Conservation (phyloP, 2,797 vertebrate genomes). For the Sparus aurata region DNA sequence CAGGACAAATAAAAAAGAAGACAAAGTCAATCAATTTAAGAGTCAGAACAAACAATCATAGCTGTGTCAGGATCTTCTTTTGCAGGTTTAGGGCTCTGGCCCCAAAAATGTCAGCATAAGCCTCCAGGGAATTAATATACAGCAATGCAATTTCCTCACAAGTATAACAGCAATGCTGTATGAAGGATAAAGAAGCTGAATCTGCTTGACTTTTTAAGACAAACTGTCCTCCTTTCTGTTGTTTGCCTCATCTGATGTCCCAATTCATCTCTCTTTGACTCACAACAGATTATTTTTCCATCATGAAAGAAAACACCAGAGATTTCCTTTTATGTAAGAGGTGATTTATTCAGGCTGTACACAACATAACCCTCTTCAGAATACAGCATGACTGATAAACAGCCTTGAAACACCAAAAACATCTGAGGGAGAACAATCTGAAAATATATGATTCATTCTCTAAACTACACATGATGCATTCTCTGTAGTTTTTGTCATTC, state of each 20-base stretch:
- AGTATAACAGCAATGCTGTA: too few relatives aligned
- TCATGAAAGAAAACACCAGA: neutral
- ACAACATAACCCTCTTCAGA: neutral
- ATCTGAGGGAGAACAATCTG: neutral
- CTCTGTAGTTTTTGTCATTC: neutral
- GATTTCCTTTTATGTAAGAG: neutral
- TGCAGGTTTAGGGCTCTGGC: neutral
- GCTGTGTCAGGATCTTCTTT: too few relatives aligned
- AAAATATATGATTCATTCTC: neutral
- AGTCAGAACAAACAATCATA: too few relatives aligned
- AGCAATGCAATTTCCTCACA: neutral
- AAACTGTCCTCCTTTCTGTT: constrained; percentile 9
- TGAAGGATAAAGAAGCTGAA: neutral
- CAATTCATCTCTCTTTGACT: constrained; percentile 5
- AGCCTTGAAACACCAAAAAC: neutral
- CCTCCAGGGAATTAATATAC: neutral
- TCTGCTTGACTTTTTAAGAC: constrained; percentile 16
- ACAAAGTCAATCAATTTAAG: too few relatives aligned
- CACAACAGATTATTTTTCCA: constrained; percentile 13
- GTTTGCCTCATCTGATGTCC: constrained; percentile 16
- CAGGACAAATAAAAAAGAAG: too few relatives aligned
- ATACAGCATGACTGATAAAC: neutral
- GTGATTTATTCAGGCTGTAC: neutral
- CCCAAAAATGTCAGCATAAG: too few relatives aligned
- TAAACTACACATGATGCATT: neutral